Evolutionary conservation across 2,113 vertebrate genomes (phyloP).

Genomic region (Phodopus roborovskii): DNA sequence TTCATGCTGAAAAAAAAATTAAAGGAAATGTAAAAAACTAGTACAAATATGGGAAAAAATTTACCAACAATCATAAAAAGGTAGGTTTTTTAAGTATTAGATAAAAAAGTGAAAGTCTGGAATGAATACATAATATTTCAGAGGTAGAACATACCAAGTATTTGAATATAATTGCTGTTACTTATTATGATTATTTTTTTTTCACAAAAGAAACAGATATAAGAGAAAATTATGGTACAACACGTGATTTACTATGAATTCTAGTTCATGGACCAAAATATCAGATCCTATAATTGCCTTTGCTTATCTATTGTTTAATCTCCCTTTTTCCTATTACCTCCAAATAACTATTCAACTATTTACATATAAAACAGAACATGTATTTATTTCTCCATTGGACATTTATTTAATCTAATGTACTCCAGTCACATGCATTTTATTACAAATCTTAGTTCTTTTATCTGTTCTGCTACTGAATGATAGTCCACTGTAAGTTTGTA

Average conservation of each 20-base stretch:
- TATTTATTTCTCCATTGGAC: neutral
- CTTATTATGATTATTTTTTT: neutral
- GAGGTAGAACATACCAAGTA: too few species aligned
- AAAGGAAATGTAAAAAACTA: neutral
- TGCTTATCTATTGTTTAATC: neutral
- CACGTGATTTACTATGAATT: neutral
- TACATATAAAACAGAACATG: neutral
- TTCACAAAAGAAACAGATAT: neutral
- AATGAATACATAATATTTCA: neutral
- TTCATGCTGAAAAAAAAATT: neutral
- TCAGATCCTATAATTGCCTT: neutral
- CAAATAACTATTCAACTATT: neutral
- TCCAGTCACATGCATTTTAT: neutral
- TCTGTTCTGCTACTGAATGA: neutral
- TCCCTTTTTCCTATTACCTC: neutral
- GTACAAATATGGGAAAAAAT: neutral
- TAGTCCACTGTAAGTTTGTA: neutral
- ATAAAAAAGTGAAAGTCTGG: neutral
- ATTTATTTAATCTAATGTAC: neutral
- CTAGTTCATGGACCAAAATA: too few species aligned
- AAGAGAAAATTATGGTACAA: neutral
- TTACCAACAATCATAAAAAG: neutral
- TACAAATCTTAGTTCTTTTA: neutral
- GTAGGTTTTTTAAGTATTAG: neutral
- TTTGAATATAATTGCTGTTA: neutral